A percentile compares a stretch with the other conserved stretches of the same genome.
These are phyloP conservation scores for Vulpes lagopus DNA, from an alignment of 2,113 vertebrate genomes.

Conservation along the genomic window DNA sequence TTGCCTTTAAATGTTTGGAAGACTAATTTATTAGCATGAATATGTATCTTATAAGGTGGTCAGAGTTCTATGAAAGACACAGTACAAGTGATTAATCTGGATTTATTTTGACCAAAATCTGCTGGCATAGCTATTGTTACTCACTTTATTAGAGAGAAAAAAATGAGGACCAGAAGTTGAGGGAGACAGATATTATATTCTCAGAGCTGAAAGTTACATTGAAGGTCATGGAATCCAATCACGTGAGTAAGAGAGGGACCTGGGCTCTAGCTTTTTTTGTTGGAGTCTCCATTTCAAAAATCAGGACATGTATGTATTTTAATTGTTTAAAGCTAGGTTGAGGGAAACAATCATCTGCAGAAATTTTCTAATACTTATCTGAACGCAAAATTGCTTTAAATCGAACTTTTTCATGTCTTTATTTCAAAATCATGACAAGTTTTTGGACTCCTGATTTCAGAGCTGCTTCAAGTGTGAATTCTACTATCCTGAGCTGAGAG, in stretches of 20 bases:
- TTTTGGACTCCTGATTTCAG: not conserved
- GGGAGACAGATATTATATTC: not conserved
- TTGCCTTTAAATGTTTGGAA: not conserved
- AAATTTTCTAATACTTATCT: conserved; percentile 12
- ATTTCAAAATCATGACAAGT: conserved; percentile 57
- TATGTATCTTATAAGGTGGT: not conserved
- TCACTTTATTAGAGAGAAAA: not conserved
- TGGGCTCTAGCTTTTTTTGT: not conserved
- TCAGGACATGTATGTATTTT: not conserved
- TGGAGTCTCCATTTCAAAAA: not conserved
- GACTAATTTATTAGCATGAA: not conserved
- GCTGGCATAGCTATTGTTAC: not conserved
- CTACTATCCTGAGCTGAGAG: not conserved
- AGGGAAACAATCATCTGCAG: not conserved
- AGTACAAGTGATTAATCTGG: not conserved
- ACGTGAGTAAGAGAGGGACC: not conserved
- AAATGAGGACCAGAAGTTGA: not conserved
- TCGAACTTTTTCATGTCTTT: conserved; percentile 47
- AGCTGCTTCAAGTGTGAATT: conserved; percentile 30
- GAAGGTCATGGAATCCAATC: not conserved
- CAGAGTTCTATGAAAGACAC: not conserved
- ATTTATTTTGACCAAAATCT: conserved; percentile 10
- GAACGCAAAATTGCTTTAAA: conserved; percentile 48
- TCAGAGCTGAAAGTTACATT: not conserved
- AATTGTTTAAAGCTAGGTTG: conserved; percentile 4